These are phyloP conservation scores for Probosciger aterrimus DNA, from an alignment of 2,113 vertebrate species.

Conservation along the genomic window DNA sequence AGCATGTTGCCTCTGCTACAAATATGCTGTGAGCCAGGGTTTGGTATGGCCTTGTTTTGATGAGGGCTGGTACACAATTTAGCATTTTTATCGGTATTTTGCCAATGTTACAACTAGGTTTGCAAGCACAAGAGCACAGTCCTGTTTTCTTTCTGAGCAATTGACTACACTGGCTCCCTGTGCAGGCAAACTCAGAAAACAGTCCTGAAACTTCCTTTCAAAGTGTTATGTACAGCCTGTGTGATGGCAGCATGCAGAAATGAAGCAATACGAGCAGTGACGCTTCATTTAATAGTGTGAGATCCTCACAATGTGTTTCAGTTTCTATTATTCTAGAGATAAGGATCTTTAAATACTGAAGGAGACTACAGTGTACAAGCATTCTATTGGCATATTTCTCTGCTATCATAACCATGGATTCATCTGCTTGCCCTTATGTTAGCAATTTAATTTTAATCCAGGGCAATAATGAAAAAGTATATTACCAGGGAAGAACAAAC, in stretches of 20 bases:
- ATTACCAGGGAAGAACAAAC: conserved; percentile 31
- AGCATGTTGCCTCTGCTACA: background rate
- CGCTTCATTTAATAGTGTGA: background rate
- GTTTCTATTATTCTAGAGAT: conserved; percentile 48
- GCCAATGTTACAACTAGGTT: background rate
- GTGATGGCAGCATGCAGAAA: background rate
- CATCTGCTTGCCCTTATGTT: conserved; percentile 48
- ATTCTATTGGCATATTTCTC: conserved; percentile 29
- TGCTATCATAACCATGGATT: conserved; percentile 55
- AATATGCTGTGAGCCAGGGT: background rate
- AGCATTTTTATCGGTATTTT: conserved; percentile 56
- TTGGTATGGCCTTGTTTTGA: background rate
- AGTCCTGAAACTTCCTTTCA: conserved; percentile 33
- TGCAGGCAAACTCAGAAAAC: conserved; percentile 8
- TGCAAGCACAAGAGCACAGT: background rate
- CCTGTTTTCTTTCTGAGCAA: conserved; percentile 35
- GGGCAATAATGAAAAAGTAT: conserved; percentile 54
- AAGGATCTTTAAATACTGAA: conserved; percentile 48
- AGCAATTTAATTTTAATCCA: conserved; percentile 70
- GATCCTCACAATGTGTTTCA: background rate
- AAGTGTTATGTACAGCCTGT: background rate
- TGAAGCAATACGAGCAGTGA: background rate
- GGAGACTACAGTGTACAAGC: background rate
- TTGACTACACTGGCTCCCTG: background rate
- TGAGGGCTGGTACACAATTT: background rate